Base-by-base conservation (phyloP, 2,797 vertebrate species). In the Hylomyscus alleni region DNA sequence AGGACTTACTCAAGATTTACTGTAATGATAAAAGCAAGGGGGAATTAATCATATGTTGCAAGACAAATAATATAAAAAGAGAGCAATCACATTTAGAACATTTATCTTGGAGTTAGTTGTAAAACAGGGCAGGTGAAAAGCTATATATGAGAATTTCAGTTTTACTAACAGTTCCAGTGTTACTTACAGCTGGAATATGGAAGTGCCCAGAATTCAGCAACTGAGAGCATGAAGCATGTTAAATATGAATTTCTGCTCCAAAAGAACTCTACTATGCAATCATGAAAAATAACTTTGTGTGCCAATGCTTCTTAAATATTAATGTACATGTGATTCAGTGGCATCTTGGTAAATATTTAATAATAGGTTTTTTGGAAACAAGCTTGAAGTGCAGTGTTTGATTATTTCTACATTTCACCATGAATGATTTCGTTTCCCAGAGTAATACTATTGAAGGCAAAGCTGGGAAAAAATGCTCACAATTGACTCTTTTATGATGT, bases 1-100 rank as follows among this genome's bases (percentile, higher is more conserved):
- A 72, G 65, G 37, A 65, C 54, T 86, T 89, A 60, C 81, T 94
- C 73, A 89, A 94, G 31, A 85, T 84, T 7, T 56, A 37, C 65
- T 52, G 7, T 54, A 82, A 91, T 89, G 19, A 67, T 60, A 19
- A 67, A 94, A 95, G 54, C 26, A 40, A 91, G 37, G 26, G 17
- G 44, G 84, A 60, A 34, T 85, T 86, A 22, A 11, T 78, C 82
- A 75, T 56, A 47, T 83, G 29, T 60, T 9, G 7, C 14, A 84
- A 44, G 20, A 50, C 40, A 95, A 82, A 86, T 82, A 47, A 44
- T 76, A 76, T n/a, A 60, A 83, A 95, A 81, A 76, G 34, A 26
- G 17, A 75, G 4, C 29, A 60, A 50, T 94, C 4, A 34, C 29
- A 89, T 29, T 77, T 90, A 60, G 77, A 88, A 87, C 73, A 34